phyloP scores from a whole-genome alignment of 1,140 invertebrate genomes.

The Proctacanthus coquilletti region DNA sequence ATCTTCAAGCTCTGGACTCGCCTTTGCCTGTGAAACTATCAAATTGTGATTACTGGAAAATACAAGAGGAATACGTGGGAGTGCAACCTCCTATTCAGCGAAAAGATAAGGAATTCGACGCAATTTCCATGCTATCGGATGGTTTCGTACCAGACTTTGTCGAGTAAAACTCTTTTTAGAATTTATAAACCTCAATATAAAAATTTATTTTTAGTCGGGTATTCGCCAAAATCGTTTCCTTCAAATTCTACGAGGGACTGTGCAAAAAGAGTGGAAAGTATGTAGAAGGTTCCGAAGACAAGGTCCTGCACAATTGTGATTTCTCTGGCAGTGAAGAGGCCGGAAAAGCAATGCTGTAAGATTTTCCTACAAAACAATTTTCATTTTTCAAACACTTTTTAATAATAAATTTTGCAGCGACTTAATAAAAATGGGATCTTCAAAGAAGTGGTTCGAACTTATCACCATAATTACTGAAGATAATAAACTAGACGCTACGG shows the following conservation, averaged over 20 bases:
- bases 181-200: no score
- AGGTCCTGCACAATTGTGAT: conserved; percentile 1
- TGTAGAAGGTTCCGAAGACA: background rate
- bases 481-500: background rate
- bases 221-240: no score
- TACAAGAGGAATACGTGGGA: conserved; percentile 2
- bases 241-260: conserved; percentile 3
- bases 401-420: no score
- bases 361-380: no score
- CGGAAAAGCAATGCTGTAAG: no score
- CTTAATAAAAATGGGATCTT: conserved; percentile 4
- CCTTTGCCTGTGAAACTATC: no score
- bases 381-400: no score
- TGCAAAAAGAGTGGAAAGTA: background rate
- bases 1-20: no score
- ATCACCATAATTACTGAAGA: background rate
- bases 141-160: no score
- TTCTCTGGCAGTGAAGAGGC: conserved; percentile 1
- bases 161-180: no score
- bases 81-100: conserved; percentile 4
- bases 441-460: conserved; percentile 1
- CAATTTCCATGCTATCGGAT: no score
- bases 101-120: background rate
- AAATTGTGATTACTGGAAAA: conserved; percentile 5
- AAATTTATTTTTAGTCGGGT: no score